A percentile compares a stretch with the other conserved stretches of the same genome.
These are phyloP conservation scores for Exocentrus adspersus DNA, from an alignment of 2,888 invertebrate genomes.

Conservation along the genomic window DNA sequence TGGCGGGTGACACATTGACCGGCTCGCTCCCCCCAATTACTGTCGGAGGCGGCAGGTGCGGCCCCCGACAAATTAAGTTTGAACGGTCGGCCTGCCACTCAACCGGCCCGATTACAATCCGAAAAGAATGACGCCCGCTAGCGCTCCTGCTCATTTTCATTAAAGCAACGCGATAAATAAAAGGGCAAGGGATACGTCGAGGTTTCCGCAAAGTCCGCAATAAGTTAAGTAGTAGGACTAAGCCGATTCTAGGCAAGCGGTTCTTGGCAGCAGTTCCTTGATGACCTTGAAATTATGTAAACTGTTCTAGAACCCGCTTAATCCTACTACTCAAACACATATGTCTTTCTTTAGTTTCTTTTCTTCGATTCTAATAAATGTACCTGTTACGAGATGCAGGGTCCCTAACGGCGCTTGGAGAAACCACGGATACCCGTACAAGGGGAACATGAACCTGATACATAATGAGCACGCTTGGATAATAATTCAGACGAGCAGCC, in stretches of 20 bases:
- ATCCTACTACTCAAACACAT: too few species aligned
- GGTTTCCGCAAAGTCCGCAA: too few species aligned
- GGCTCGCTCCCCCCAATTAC: slow-evolving; percentile 23
- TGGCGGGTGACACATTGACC: slow-evolving; percentile 1
- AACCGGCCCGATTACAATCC: slow-evolving; percentile 26
- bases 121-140: slow-evolving; percentile 16
- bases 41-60: slow-evolving; percentile 23
- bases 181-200: too few species aligned
- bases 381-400: slow-evolving; percentile 31
- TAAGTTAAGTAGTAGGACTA: too few species aligned
- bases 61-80: slow-evolving; percentile 35
- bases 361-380: too few species aligned
- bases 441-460: slow-evolving; percentile 35
- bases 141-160: slow-evolving; percentile 24
- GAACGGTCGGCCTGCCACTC: slow-evolving; percentile 32
- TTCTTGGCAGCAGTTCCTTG: too few species aligned
- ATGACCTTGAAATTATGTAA: too few species aligned
- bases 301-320: too few species aligned
- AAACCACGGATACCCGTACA: slow-evolving; percentile 31
- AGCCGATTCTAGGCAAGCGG: too few species aligned
- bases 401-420: slow-evolving; percentile 37
- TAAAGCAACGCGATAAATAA: neutral
- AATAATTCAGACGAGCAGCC: slow-evolving; percentile 37
- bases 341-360: too few species aligned
- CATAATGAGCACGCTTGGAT: slow-evolving; percentile 38